These are phyloP conservation scores for Charaxes varanes DNA, from an alignment of 1,140 invertebrate species.

Conservation along the genomic window DNA sequence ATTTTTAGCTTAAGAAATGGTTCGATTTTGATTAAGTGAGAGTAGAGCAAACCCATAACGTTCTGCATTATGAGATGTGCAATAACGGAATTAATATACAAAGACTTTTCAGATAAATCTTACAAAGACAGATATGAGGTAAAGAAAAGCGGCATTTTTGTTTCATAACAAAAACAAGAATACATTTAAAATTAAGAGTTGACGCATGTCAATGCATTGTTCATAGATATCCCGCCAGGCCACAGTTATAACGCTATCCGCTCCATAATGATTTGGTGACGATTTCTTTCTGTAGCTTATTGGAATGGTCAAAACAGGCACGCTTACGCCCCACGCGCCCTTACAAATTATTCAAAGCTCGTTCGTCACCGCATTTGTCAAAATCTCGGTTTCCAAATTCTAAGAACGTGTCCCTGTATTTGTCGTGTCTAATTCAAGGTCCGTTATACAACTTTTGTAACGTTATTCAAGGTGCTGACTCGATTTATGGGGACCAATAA, in stretches of 20 bases:
- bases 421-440: conserved; percentile 33
- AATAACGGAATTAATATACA: no score
- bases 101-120: no score
- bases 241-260: conserved; percentile 48
- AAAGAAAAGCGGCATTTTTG: conserved; percentile 2
- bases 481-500: conserved; percentile 56
- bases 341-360: conserved; percentile 33
- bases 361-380: conserved; percentile 57
- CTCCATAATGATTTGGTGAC: conserved; percentile 58
- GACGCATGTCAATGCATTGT: conserved; percentile 40
- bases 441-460: conserved; percentile 52
- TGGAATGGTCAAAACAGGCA: conserved; percentile 58
- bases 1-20: no score
- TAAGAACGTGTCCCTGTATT: conserved; percentile 39
- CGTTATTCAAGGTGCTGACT: conserved; percentile 30
- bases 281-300: conserved; percentile 45
- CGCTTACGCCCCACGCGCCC: conserved; percentile 47
- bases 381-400: conserved; percentile 64
- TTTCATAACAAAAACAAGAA: not conserved
- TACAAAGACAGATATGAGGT: no score
- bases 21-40: no score
- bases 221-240: conserved; percentile 40
- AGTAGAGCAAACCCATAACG: no score
- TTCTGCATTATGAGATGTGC: no score
- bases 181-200: conserved; percentile 13